Evolutionary conservation across 2,113 vertebrate species (phyloP), one percentile per base, ranked within the genome.

Genomic region (Lonchura striata): DNA sequence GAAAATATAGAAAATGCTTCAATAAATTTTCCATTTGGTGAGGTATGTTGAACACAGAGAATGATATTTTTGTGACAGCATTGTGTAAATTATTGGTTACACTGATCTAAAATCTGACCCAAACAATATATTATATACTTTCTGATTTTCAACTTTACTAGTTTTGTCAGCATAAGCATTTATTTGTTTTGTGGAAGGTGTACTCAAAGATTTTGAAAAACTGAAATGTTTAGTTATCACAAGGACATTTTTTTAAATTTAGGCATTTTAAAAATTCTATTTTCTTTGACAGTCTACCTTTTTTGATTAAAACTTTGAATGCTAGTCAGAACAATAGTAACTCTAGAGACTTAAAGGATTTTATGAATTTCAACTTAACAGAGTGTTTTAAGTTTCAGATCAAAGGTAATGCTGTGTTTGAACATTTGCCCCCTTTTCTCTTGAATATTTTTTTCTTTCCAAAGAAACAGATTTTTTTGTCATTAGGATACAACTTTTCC

Each of bases 151-250:
- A 37, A 3, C 6, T 80, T 47, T 56, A 41, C 4, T 33, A 8
- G 0, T 52, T 79, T 75, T 53, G 17, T 46, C 4, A 0, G 5
- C 1, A 10, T 9, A 68, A 71, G 7, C 1, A 50, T 35, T 47
- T 66, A 24, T 25, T 44, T 66, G 1, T 50, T 92, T 75, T 47
- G 13, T 42, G 21, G 16, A 80, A 71, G 68, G 4, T 5, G 0
- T 4, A 59, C 68, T 71, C 11, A 82, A 72, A 75, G 17, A 3
- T 39, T 71, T 56, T 69, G 5, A 69, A 37, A 86, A 90, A n/a
- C 1, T 72, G 7, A 83, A 76, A 59, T 25, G 0, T 19, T 79
- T 68, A 68, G 2, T 37, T 59, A 35, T 44, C 15, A n/a, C 7
- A 56, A 49, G 11, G 6, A 31, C 6, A 33, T 71, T 65, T 65